These are phyloP conservation scores for Autographa gamma DNA, from an alignment of 2,888 invertebrate species.

Conservation along the genomic window DNA sequence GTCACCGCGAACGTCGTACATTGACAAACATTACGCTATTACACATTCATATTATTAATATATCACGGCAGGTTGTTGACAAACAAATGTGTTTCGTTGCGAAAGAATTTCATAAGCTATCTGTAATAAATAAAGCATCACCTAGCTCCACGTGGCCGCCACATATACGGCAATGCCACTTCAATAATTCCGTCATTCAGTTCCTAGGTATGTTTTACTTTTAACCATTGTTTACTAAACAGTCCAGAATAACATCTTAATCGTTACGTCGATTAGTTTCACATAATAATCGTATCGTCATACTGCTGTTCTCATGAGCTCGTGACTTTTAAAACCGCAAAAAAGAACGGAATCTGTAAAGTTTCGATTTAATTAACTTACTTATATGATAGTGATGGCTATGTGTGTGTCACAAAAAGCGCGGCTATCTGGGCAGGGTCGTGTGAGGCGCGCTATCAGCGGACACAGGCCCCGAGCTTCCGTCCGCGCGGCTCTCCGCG, in stretches of 20 bases:
- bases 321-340: not conserved
- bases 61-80: constrained; percentile 26
- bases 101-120: constrained; percentile 27
- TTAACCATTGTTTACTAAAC: too few relatives aligned
- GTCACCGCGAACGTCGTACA: not conserved
- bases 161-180: not conserved
- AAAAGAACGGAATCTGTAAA: not conserved
- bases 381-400: not conserved
- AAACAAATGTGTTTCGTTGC: constrained; percentile 33
- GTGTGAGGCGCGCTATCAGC: constrained; percentile 66
- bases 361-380: not conserved
- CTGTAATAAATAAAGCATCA: not conserved
- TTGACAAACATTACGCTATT: constrained; percentile 10
- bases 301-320: not conserved
- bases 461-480: constrained; percentile 76
- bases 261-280: too few relatives aligned
- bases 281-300: too few relatives aligned
- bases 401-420: constrained; percentile 63
- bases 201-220: too few relatives aligned
- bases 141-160: not conserved
- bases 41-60: constrained; percentile 18
- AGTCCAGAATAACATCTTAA: too few relatives aligned
- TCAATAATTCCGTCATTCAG: not conserved
- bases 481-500: constrained; percentile 60
- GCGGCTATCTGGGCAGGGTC: constrained; percentile 68